Percentiles rank a stretch among this genome's conserved stretches.
These are phyloP conservation scores for Tethea ocularis DNA, from an alignment of 2,888 invertebrate species.

Conservation along the genomic window DNA sequence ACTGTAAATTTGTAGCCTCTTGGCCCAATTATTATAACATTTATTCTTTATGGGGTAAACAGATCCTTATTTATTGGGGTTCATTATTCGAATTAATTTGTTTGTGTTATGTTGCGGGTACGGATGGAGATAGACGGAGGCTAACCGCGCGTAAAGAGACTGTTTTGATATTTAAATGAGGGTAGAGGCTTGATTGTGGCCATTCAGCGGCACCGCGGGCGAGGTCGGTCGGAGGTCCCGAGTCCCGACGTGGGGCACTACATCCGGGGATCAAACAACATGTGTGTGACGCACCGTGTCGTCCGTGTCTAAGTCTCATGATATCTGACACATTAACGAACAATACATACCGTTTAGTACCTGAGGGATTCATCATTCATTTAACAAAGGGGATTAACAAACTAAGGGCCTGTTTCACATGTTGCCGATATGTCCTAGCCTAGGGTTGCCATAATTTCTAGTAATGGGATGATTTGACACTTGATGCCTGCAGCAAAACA, in stretches of 20 bases:
- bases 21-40: conserved; percentile 81
- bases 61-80: conserved; percentile 82
- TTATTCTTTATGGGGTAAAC: conserved; percentile 82
- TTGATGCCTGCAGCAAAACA: no score
- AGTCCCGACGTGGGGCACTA: conserved; percentile 6
- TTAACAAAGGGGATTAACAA: no score
- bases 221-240: conserved; percentile 30
- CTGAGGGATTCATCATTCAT: no score
- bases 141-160: conserved; percentile 67
- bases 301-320: not conserved
- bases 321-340: not conserved
- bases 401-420: no score
- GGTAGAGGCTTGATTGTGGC: conserved; percentile 73
- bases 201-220: conserved; percentile 52
- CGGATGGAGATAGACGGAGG: conserved; percentile 52
- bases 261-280: not conserved
- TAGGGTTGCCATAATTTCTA: no score
- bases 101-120: conserved; percentile 78
- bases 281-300: conserved; percentile 2
- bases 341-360: not conserved
- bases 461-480: no score
- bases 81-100: conserved; percentile 83
- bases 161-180: conserved; percentile 83
- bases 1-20: conserved; percentile 75
- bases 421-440: no score